Evolutionary conservation across 2,113 vertebrate species (phyloP).

Genomic region (Pelodiscus sinensis): DNA sequence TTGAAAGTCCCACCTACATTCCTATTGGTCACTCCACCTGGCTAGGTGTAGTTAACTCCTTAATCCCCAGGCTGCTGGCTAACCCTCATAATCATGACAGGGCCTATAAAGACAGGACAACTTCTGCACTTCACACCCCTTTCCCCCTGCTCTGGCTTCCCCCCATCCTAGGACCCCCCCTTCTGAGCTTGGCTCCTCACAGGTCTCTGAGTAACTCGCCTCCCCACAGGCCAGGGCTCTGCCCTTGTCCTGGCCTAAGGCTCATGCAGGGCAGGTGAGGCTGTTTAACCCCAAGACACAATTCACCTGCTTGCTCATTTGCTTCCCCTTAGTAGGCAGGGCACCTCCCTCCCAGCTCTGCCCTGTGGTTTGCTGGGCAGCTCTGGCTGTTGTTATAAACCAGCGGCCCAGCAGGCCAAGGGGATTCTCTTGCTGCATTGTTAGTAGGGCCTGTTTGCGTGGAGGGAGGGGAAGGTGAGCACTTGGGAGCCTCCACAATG

Average conservation of each 20-base stretch:
- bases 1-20: too few relatives aligned
- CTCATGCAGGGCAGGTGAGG: slow-evolving; percentile 1
- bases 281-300: background rate
- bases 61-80: too few relatives aligned
- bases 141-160: background rate
- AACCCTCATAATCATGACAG: too few relatives aligned
- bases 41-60: too few relatives aligned
- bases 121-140: too few relatives aligned
- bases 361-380: background rate
- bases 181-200: background rate
- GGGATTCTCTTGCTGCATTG: background rate
- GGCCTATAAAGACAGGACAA: background rate
- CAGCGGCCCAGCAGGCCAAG: rapidly evolving
- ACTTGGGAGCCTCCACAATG: rapidly evolving
- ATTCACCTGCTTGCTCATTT: slow-evolving; percentile 40
- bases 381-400: slow-evolving; percentile 44
- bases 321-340: background rate
- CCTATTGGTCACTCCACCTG: too few relatives aligned
- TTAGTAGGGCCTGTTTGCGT: background rate
- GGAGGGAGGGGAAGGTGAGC: background rate
- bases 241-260: background rate
- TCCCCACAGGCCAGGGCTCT: rapidly evolving
- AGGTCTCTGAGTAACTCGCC: background rate
- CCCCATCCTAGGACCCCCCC: too few relatives aligned
- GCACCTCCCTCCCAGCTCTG: rapidly evolving